Evolutionary conservation across 2,797 vertebrate species (phyloP), one percentile per base, ranked within the genome.

Genomic region (Urosaurus nigricauda): DNA sequence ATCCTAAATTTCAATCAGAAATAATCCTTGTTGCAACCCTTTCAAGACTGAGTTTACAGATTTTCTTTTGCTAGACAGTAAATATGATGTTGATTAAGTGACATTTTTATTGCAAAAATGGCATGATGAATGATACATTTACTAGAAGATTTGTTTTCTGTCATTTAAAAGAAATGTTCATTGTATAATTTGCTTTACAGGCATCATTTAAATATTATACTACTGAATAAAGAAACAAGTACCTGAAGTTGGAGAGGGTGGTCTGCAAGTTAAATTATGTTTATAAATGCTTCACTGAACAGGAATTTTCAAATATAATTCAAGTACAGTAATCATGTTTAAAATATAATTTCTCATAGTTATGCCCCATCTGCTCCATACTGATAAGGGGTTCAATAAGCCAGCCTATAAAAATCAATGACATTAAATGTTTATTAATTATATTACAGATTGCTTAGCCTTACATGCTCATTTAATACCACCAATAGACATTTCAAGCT

Each of bases 361-460:
- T 98, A 98, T 97, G 96, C 97, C 97, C 96, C 97, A 98, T 98
- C 98, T 99, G 98, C 96, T 97, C 96, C 97, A 97, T 98, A 97
- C 96, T 98, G 98, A 99, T 99, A 99, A 99, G 98, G 95, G 97
- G 96, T 98, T 98, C 95, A 98, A 98, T 98, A 98, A 98, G 97
- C 88, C 79, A 90, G 94, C 90, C 96, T 95, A 90, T 98, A 97
- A 98, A 97, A 96, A 95, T 97, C 96, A 95, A 93, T 96, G 95
- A 94, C 95, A 96, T 97, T 98, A 98, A 98, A 96, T 95, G 90
- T 95, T 98, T 98, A 98, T 98, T 98, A 98, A 98, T 98, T 97
- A 97, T 97, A 96, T 94, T 96, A 96, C 96, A 95, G 96, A 95
- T 97, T 97, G 94, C 97, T 98, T 5, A 93, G 90, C 90, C 95